A percentile compares a stretch with the other conserved stretches of the same genome.
phyloP scores from a whole-genome alignment of 2,797 vertebrate species.

The Molossus molossus region DNA sequence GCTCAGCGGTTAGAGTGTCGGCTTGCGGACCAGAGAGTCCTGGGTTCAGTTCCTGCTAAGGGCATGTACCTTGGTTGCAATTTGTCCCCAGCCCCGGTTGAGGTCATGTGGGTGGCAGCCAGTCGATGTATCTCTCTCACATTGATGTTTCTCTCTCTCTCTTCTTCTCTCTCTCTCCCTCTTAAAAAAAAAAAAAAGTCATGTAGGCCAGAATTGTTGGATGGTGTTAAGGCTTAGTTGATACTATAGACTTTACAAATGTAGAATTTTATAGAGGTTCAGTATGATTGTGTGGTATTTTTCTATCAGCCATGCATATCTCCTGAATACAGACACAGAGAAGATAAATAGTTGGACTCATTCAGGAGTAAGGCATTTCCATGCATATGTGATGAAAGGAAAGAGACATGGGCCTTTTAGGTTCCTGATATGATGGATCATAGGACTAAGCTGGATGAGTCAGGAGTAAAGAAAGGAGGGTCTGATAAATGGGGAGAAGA shows the following conservation, averaged over 20 bases:
- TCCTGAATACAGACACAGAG: constrained; percentile 16
- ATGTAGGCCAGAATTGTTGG: neutral
- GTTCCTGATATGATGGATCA: neutral
- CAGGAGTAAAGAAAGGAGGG: neutral
- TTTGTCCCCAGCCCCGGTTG: too few relatives aligned
- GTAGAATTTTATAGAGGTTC: neutral
- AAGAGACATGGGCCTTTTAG: neutral
- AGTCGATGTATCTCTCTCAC: too few relatives aligned
- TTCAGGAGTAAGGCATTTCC: constrained; percentile 28
- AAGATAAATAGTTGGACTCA: neutral
- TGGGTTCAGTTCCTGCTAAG: too few relatives aligned
- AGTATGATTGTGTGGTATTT: neutral
- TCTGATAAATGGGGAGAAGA: neutral
- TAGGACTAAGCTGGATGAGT: neutral
- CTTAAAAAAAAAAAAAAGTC: too few relatives aligned
- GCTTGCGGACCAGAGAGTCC: too few relatives aligned
- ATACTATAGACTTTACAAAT: constrained; percentile 49
- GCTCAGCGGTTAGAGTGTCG: too few relatives aligned
- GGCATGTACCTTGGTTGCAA: too few relatives aligned
- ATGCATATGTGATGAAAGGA: neutral
- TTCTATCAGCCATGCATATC: neutral
- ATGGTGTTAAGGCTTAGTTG: constrained; percentile 28
- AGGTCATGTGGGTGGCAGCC: too few relatives aligned
- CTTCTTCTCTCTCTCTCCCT: too few relatives aligned
- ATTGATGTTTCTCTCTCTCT: too few relatives aligned